Evolutionary conservation across 35 echinoderm and acorn worm species (phyloP).

Genomic region (Ophiothrix spiculata): DNA sequence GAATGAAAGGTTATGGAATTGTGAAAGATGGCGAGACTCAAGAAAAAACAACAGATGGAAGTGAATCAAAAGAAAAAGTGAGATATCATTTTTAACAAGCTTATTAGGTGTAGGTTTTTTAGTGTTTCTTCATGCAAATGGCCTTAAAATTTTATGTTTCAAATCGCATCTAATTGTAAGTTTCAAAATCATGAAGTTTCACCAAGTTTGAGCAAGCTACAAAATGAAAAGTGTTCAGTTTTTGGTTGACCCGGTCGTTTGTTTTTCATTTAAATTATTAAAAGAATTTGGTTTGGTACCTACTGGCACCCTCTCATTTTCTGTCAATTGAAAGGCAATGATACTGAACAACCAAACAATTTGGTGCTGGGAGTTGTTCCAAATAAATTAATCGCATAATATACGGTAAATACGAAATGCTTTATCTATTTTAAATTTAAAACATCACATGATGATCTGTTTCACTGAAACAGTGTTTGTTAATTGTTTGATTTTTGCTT

Average conservation of each 20-base stretch:
- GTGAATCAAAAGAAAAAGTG: neutral
- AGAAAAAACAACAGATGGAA: neutral
- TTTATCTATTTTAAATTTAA: neutral
- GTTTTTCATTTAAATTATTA: too few species aligned
- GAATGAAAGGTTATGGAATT: conserved; percentile 60
- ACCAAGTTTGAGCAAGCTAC: too few species aligned
- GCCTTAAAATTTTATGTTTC: neutral
- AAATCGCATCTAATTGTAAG: neutral
- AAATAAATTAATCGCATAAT: neutral
- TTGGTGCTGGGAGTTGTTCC: too few species aligned
- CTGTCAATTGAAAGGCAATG: too few species aligned
- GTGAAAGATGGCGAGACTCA: neutral
- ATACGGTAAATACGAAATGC: neutral
- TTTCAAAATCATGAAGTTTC: neutral
- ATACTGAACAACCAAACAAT: too few species aligned
- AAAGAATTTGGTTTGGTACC: too few species aligned
- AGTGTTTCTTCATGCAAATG: neutral
- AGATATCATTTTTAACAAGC: neutral
- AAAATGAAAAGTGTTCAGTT: too few species aligned
- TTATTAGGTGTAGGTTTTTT: neutral
- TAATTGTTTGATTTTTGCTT: neutral
- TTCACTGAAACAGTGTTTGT: too few species aligned
- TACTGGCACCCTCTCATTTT: too few species aligned
- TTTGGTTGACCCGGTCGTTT: too few species aligned
- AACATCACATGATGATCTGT: neutral